Evolutionary conservation across 2,797 vertebrate genomes (phyloP).

Genomic region (Pempheris klunzingeri): DNA sequence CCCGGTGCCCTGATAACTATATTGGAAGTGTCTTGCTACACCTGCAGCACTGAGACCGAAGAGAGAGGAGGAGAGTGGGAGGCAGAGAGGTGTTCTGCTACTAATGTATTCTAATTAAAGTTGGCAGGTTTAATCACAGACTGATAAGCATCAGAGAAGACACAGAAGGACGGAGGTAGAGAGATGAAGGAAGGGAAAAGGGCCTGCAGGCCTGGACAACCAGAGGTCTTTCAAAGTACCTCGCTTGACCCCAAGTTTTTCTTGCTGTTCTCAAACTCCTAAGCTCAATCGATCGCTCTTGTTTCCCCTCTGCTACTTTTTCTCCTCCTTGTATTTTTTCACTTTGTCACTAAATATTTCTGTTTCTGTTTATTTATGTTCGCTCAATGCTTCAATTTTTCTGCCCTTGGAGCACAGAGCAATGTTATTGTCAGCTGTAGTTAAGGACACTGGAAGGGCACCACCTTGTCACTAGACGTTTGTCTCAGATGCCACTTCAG

Average conservation of each 20-base stretch:
- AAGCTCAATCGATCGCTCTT: conserved; percentile 10
- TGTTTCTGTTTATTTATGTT: conserved; percentile 28
- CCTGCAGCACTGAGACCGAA: conserved; percentile 53
- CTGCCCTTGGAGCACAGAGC: conserved; percentile 40
- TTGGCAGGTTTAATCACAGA: conserved; percentile 79
- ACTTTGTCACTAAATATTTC: conserved; percentile 30
- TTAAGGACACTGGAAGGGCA: conserved; percentile 74
- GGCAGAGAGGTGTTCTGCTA: conserved; percentile 53
- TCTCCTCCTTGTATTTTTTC: conserved; percentile 18
- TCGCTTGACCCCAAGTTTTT: conserved; percentile 27
- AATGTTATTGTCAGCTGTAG: conserved; percentile 59
- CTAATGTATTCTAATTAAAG: conserved; percentile 76
- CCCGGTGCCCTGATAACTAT: conserved; percentile 56
- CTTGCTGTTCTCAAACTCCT: conserved; percentile 36
- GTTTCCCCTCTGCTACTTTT: not conserved
- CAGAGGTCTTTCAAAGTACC: conserved; percentile 39
- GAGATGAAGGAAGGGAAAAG: conserved; percentile 18
- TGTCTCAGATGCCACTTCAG: conserved; percentile 73
- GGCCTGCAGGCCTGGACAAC: conserved; percentile 15
- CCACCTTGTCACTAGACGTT: conserved; percentile 80
- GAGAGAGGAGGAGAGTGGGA: conserved; percentile 50
- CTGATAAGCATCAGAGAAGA: conserved; percentile 64
- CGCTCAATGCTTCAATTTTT: conserved; percentile 16
- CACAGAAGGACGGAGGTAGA: conserved; percentile 34
- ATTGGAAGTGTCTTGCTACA: conserved; percentile 61